Evolutionary conservation across 2,797 vertebrate species (phyloP).

Genomic region (Cephalopachus bancanus): DNA sequence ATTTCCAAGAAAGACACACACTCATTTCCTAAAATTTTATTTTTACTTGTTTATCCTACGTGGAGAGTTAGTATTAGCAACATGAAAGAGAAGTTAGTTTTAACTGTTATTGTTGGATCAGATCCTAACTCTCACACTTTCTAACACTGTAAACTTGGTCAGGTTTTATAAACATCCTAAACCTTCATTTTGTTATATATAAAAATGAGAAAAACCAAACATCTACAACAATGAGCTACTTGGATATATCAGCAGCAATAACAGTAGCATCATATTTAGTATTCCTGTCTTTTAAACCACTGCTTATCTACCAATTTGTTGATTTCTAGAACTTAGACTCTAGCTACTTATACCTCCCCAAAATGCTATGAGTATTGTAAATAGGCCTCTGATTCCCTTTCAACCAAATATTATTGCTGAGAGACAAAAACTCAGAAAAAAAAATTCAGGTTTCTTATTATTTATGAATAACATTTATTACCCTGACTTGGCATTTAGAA

Average conservation of each 20-base stretch:
- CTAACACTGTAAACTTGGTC: not conserved
- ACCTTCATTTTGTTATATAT: not conserved
- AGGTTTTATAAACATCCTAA: not conserved
- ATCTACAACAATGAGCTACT: not conserved
- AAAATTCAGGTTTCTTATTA: not conserved
- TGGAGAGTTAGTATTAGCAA: not conserved
- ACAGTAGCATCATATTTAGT: not conserved
- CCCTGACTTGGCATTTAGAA: not conserved
- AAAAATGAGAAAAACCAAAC: not conserved
- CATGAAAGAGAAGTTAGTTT: not conserved
- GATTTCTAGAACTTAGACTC: not conserved
- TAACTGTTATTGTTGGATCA: not conserved
- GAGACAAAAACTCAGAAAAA: not conserved
- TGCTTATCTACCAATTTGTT: not conserved
- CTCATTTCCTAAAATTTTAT: not conserved
- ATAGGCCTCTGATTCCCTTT: not conserved
- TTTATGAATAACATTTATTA: not conserved
- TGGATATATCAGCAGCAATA: not conserved
- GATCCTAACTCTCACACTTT: not conserved
- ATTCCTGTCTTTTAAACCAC: too few species aligned
- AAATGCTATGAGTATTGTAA: not conserved
- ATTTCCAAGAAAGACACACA: not conserved
- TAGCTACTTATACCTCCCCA: not conserved
- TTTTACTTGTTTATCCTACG: not conserved
- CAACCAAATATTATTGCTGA: not conserved